Evolutionary conservation across 2,113 vertebrate species (phyloP).

Genomic region (Acanthochromis polyacanthus): DNA sequence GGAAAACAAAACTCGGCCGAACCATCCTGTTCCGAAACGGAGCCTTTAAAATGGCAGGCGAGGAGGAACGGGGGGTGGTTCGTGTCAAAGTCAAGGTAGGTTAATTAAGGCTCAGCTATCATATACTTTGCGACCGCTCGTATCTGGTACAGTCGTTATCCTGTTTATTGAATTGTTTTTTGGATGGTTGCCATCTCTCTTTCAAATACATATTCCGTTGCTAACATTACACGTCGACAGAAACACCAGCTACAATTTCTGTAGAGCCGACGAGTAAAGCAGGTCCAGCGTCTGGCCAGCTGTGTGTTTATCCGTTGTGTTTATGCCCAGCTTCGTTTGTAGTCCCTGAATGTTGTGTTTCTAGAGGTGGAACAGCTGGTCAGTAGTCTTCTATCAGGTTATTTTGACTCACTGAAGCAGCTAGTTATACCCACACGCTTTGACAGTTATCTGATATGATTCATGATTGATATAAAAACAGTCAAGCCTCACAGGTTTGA

Average conservation of each 20-base stretch:
- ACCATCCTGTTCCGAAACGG: conserved; percentile 32
- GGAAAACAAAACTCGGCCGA: conserved; percentile 20
- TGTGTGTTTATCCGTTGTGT: background rate
- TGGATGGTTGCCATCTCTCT: background rate
- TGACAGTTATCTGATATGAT: background rate
- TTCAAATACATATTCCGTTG: background rate
- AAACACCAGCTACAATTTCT: too few relatives aligned
- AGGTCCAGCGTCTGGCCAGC: too few relatives aligned
- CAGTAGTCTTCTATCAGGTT: background rate
- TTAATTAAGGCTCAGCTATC: background rate
- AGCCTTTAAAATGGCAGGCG: conserved; percentile 79
- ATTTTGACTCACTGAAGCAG: background rate
- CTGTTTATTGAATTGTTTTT: background rate
- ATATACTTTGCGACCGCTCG: too few relatives aligned
- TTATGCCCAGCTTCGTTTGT: conserved; percentile 9
- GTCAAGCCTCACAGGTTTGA: background rate
- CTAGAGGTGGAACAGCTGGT: background rate
- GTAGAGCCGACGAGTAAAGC: too few relatives aligned
- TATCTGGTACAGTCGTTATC: background rate
- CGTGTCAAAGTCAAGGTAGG: conserved; percentile 88
- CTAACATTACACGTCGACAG: background rate
- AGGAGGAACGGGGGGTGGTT: conserved; percentile 87
- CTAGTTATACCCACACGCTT: background rate
- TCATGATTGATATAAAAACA: background rate
- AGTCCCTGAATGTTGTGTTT: background rate